phyloP scores from a whole-genome alignment of 2,888 invertebrate genomes.

The Synergus itoensis region DNA sequence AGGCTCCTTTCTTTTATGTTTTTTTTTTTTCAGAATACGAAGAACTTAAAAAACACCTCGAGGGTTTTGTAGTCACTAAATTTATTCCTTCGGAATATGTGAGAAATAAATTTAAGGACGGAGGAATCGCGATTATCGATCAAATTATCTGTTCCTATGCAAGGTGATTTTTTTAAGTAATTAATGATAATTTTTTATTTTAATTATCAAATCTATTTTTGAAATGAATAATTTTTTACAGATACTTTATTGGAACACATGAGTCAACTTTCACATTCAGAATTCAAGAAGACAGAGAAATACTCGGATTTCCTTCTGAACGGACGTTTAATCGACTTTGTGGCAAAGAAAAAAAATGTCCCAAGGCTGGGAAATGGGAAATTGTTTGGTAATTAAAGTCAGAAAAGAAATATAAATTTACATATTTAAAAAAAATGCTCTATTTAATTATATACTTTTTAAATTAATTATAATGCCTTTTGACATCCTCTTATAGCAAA shows the following conservation, averaged over 20 bases:
- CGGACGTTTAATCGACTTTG: constrained; percentile 95
- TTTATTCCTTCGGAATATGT: constrained; percentile 79
- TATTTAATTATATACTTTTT: not conserved
- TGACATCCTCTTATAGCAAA: constrained; percentile 1
- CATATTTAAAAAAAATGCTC: not conserved
- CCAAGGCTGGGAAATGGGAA: constrained; percentile 66
- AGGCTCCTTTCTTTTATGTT: constrained; percentile 14
- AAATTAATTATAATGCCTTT: not conserved
- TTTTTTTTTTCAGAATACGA: constrained; percentile 78
- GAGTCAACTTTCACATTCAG: constrained; percentile 98
- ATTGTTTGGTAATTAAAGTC: constrained; percentile 75
- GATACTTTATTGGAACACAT: constrained; percentile 93
- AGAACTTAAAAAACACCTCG: constrained; percentile 78
- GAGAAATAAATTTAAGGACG: constrained; percentile 84
- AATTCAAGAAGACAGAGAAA: constrained; percentile 98
- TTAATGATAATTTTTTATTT: constrained; percentile 23
- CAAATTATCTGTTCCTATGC: constrained; percentile 97
- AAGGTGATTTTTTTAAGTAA: constrained; percentile 75
- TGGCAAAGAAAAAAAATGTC: constrained; percentile 74
- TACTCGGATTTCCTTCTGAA: constrained; percentile 89
- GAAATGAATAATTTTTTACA: constrained; percentile 64
- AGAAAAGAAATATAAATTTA: not conserved
- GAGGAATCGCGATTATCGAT: constrained; percentile 94
- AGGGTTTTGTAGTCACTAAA: constrained; percentile 74
- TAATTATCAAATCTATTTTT: constrained; percentile 19